Percentiles rank a stretch among this genome's conserved stretches.
Evolutionary conservation across 2,888 invertebrate genomes (phyloP).

Genomic region (Xanthorhoe designata): DNA sequence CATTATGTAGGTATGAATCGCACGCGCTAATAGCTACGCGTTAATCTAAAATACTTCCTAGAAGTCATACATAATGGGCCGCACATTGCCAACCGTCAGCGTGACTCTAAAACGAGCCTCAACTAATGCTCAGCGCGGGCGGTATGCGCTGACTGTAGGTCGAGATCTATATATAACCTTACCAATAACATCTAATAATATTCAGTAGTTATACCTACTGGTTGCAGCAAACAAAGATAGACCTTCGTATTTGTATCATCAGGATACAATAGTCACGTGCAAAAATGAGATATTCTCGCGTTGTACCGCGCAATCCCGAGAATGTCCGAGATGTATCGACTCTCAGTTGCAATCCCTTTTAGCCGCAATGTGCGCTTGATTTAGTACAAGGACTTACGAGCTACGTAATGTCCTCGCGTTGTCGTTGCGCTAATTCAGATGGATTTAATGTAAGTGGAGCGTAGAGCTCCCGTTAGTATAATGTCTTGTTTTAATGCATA

Average conservation of each 20-base stretch:
- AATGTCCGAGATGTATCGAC: constrained; percentile 41
- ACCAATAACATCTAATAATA: no score
- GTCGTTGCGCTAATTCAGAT: constrained; percentile 68
- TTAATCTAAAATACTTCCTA: no score
- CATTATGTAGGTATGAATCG: no score
- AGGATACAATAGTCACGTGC: background rate
- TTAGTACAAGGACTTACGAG: constrained; percentile 65
- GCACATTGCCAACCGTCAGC: no score
- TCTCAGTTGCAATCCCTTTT: constrained; percentile 41
- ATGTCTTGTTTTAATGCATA: constrained; percentile 58
- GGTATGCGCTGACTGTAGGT: no score
- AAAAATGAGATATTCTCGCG: constrained; percentile 12
- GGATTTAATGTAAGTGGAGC: constrained; percentile 63
- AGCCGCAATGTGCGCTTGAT: constrained; percentile 53
- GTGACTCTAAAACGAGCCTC: no score
- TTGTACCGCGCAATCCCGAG: constrained; percentile 15
- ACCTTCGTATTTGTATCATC: background rate
- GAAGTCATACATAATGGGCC: no score
- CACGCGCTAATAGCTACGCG: no score
- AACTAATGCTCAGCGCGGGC: no score
- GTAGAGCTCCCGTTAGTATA: constrained; percentile 53
- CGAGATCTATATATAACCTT: no score
- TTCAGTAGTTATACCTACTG: no score
- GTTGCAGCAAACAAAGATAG: background rate
- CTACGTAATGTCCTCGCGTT: constrained; percentile 63